Conservation (phyloP, 1,140 invertebrate genomes). For the Drosophila oshimai region DNA sequence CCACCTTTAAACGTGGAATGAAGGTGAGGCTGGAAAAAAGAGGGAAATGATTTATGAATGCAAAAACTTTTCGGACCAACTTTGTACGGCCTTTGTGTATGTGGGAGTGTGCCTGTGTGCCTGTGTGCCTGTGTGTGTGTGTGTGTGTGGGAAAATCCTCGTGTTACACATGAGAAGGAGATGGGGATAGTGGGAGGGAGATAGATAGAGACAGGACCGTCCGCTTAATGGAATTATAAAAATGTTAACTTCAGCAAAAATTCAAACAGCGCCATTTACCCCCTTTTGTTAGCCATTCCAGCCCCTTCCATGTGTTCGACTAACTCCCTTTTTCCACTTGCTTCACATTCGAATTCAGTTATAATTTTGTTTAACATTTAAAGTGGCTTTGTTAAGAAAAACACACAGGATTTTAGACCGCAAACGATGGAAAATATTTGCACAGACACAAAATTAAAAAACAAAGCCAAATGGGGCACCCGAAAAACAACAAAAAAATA, state of each 20-base stretch:
- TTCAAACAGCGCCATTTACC: slow-evolving; percentile 63
- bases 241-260: slow-evolving; percentile 79
- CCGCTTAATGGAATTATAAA: slow-evolving; percentile 78
- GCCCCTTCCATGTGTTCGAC: slow-evolving; percentile 10
- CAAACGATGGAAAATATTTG: slow-evolving; percentile 29
- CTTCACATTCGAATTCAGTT: slow-evolving; percentile 45
- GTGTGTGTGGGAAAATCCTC: slow-evolving; percentile 42
- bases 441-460: slow-evolving; percentile 22
- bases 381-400: slow-evolving; percentile 62
- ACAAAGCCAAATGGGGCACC: slow-evolving; percentile 7
- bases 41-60: slow-evolving; percentile 77
- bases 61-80: slow-evolving; percentile 74
- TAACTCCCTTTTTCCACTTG: slow-evolving; percentile 45
- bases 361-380: slow-evolving; percentile 79
- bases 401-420: background rate
- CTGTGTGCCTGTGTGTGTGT: slow-evolving; percentile 8
- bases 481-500: background rate
- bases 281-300: background rate
- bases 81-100: slow-evolving; percentile 67
- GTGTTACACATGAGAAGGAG: slow-evolving; percentile 53
- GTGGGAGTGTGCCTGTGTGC: slow-evolving; percentile 37
- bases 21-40: slow-evolving; percentile 33
- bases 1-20: slow-evolving; percentile 61
- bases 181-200: background rate
- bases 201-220: slow-evolving; percentile 13